Conservation (phyloP, 2,888 invertebrate species). For the Quadroppia sp. region DNA sequence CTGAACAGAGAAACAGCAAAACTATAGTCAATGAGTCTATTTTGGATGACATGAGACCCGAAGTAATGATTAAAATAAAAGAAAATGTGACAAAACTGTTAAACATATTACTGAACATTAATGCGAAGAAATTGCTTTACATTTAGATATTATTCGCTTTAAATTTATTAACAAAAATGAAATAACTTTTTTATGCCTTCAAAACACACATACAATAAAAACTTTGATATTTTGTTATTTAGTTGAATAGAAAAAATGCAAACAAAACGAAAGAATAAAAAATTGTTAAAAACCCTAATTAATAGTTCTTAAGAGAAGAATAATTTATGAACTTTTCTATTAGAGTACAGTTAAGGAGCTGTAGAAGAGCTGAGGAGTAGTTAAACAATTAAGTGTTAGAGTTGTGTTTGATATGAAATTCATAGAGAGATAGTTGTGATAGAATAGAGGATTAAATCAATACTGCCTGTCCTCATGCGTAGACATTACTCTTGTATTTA, state of each 20-base stretch:
- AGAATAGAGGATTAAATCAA: background rate
- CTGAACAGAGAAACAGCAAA: background rate
- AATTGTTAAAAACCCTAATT: background rate
- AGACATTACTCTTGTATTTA: constrained; percentile 29
- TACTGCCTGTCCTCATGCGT: constrained; percentile 20
- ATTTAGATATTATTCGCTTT: background rate
- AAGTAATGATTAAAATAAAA: background rate
- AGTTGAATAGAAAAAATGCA: background rate
- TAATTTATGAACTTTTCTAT: constrained; percentile 2
- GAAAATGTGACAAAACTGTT: constrained; percentile 4
- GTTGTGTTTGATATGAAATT: constrained; percentile 24
- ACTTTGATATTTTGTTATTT: background rate
- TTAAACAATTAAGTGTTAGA: constrained; percentile 2
- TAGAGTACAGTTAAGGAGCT: background rate
- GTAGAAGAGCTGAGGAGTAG: background rate
- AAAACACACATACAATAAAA: too few species aligned
- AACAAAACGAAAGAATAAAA: background rate
- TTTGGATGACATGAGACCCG: background rate
- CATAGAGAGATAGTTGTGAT: background rate
- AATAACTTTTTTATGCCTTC: background rate
- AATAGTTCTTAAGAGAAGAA: background rate
- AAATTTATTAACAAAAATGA: constrained; percentile 15
- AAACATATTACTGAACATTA: constrained; percentile 4
- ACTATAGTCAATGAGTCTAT: constrained; percentile 1
- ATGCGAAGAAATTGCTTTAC: background rate